Evolutionary conservation across 2,888 invertebrate species (phyloP).

Genomic region (Onthophagus sagittarius): DNA sequence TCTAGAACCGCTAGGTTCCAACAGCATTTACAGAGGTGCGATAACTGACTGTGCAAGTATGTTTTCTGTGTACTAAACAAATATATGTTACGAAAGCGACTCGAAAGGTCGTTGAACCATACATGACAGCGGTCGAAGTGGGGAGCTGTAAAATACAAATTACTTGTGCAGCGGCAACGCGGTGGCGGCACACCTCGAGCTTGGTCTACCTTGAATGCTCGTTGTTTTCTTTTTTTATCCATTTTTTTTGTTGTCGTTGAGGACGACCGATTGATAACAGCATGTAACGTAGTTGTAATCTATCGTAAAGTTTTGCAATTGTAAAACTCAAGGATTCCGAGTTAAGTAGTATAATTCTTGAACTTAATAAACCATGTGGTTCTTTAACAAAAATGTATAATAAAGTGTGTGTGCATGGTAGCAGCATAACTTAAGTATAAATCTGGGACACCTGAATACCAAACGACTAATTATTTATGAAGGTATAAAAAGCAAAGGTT

Average conservation of each 20-base stretch:
- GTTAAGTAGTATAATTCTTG: background rate
- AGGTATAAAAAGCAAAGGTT: background rate
- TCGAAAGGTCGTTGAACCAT: constrained; percentile 23
- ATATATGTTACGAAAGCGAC: constrained; percentile 26
- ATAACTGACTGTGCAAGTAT: constrained; percentile 23
- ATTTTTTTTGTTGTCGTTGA: background rate
- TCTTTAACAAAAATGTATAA: background rate
- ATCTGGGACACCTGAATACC: background rate
- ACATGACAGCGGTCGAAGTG: constrained; percentile 9
- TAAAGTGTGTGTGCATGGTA: background rate
- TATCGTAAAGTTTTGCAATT: background rate
- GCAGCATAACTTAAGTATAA: background rate
- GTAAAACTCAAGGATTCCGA: background rate
- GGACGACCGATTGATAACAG: background rate
- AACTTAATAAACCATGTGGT: background rate
- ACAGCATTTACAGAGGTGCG: constrained; percentile 18
- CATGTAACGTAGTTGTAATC: background rate
- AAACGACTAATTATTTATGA: background rate
- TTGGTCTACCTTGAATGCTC: background rate
- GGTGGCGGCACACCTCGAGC: background rate
- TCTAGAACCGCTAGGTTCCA: constrained; percentile 6
- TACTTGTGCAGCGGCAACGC: background rate
- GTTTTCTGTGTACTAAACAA: constrained; percentile 26
- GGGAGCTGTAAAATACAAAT: constrained; percentile 16
- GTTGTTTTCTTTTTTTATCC: background rate